Percentiles rank a stretch among this genome's conserved stretches.
These are phyloP conservation scores for Sapajus apella DNA, from an alignment of 2,113 vertebrate genomes.

Conservation along the genomic window DNA sequence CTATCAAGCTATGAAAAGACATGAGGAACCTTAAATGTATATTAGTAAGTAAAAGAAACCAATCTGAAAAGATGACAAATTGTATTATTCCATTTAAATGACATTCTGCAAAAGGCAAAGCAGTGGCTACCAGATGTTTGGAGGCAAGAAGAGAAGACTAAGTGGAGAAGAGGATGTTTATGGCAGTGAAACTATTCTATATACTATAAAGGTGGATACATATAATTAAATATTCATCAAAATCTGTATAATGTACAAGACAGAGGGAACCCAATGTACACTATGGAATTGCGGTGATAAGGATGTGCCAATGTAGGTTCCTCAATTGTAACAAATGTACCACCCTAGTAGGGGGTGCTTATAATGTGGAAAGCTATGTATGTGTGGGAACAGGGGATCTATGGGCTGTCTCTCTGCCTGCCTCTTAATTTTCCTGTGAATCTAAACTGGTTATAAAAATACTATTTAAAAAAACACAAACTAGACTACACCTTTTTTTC, in stretches of 20 bases:
- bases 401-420: neutral
- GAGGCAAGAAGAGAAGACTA: no score
- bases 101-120: neutral
- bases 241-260: neutral
- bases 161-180: neutral
- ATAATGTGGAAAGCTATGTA: neutral
- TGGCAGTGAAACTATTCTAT: neutral
- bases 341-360: neutral
- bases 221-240: neutral
- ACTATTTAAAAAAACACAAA: neutral
- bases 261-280: neutral
- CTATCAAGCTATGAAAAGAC: neutral
- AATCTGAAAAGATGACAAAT: neutral
- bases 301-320: neutral
- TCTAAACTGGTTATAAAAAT: neutral
- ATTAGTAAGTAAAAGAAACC: neutral
- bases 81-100: neutral
- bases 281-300: neutral
- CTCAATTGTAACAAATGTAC: neutral
- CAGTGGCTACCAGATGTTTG: neutral
- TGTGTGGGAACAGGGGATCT: neutral
- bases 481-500: neutral
- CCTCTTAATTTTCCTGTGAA: neutral
- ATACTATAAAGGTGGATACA: neutral
- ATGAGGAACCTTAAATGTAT: neutral